A percentile compares a stretch with the other conserved stretches of the same genome.
Conservation (phyloP, 2,888 invertebrate genomes). For the Lydus trimaculatus region DNA sequence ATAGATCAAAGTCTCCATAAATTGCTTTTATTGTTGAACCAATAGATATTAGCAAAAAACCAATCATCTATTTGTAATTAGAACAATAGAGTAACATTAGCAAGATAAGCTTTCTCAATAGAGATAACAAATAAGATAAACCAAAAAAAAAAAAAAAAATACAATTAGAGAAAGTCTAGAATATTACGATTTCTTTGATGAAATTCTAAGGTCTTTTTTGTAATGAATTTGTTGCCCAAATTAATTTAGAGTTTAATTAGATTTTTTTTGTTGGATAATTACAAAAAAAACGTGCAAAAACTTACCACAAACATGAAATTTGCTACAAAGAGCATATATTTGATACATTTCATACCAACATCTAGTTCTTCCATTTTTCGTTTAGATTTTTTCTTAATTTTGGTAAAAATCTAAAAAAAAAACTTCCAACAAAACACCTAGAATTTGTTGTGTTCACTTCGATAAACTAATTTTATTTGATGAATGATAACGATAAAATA, state of each 20-base stretch:
- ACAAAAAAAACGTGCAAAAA: slow-evolving; percentile 40
- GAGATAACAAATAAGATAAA: slow-evolving; percentile 17
- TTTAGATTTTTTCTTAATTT: not conserved
- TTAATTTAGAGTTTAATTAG: not conserved
- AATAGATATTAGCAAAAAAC: slow-evolving; percentile 71
- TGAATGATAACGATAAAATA: slow-evolving; percentile 17
- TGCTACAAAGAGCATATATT: slow-evolving; percentile 72
- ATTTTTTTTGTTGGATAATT: not conserved
- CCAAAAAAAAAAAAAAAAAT: too few relatives aligned
- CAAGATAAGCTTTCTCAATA: slow-evolving; percentile 8
- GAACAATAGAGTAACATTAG: slow-evolving; percentile 21
- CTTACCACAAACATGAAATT: slow-evolving; percentile 73
- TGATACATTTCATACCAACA: slow-evolving; percentile 70
- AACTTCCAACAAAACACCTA: not conserved
- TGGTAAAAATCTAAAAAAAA: not conserved
- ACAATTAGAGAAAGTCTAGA: not conserved
- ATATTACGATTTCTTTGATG: not conserved
- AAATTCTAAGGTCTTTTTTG: not conserved
- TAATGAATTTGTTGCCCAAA: not conserved
- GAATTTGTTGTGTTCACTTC: slow-evolving; percentile 17
- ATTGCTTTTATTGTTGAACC: slow-evolving; percentile 69
- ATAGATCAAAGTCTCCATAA: slow-evolving; percentile 66
- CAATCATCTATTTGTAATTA: slow-evolving; percentile 66
- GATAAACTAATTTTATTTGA: slow-evolving; percentile 20
- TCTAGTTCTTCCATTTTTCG: slow-evolving; percentile 60